Percentiles rank a stretch among this genome's conserved stretches.
phyloP scores from a whole-genome alignment of 2,797 vertebrate species.

The Typhlichthys eigenmanni region DNA sequence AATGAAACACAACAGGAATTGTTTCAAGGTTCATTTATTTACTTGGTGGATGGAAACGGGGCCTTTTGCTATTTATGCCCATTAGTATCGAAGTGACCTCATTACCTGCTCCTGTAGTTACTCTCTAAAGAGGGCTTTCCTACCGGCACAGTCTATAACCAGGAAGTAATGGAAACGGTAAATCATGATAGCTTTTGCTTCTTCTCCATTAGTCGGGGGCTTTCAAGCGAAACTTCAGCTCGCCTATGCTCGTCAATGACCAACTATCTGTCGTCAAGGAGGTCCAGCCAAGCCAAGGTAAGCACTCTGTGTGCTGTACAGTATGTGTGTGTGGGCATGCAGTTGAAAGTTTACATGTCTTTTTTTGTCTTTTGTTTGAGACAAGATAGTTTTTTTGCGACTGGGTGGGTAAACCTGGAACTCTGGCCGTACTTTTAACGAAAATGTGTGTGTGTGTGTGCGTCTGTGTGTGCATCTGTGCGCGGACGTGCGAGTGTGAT shows the following conservation, averaged over 20 bases:
- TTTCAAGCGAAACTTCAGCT: conserved; percentile 93
- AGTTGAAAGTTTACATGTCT: conserved; percentile 29
- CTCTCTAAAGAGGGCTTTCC: conserved; percentile 6
- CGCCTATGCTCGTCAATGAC: conserved; percentile 85
- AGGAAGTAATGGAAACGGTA: conserved; percentile 31
- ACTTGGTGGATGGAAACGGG: conserved; percentile 4
- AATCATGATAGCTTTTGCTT: conserved; percentile 33
- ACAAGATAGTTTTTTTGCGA: conserved; percentile 26
- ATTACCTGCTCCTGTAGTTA: conserved; percentile 16
- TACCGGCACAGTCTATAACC: conserved; percentile 12
- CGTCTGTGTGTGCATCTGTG: too few relatives aligned
- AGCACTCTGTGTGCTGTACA: conserved; percentile 20
- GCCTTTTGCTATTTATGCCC: neutral
- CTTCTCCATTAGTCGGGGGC: conserved; percentile 78
- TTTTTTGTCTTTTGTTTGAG: conserved; percentile 42
- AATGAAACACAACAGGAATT: conserved; percentile 7
- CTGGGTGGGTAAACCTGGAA: conserved; percentile 6
- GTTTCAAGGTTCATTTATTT: conserved; percentile 6
- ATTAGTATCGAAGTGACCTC: conserved; percentile 26
- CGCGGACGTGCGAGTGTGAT: neutral
- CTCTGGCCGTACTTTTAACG: conserved; percentile 1
- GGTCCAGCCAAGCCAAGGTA: conserved; percentile 81
- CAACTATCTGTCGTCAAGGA: conserved; percentile 79
- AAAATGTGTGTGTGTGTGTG: conserved; percentile 9
- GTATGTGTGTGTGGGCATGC: conserved; percentile 35